A percentile compares a stretch with the other conserved stretches of the same genome.
phyloP scores from a whole-genome alignment of 2,113 vertebrate genomes.

The Lutjanus erythropterus region DNA sequence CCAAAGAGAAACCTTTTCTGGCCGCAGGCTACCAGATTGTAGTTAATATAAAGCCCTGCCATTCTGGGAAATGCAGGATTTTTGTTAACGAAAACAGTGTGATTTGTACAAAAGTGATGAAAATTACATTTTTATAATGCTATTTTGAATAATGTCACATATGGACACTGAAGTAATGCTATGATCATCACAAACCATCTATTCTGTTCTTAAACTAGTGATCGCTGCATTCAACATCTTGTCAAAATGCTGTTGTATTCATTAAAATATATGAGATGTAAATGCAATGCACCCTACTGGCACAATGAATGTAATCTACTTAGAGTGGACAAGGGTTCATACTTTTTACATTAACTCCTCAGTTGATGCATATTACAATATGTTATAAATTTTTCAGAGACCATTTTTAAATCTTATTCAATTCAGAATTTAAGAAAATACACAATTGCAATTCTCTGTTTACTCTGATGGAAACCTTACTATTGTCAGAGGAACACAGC shows the following conservation, averaged over 20 bases:
- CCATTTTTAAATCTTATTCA: not conserved
- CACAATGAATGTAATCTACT: not conserved
- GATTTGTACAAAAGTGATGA: too few relatives aligned
- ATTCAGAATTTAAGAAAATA: not conserved
- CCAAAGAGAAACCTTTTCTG: too few relatives aligned
- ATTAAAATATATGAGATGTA: not conserved
- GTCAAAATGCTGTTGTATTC: not conserved
- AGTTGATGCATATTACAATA: not conserved
- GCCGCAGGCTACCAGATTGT: too few relatives aligned
- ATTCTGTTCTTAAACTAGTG: not conserved
- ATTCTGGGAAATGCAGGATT: too few relatives aligned
- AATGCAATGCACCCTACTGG: not conserved
- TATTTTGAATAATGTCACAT: too few relatives aligned
- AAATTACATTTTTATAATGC: too few relatives aligned
- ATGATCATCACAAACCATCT: too few relatives aligned
- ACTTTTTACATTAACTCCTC: too few relatives aligned
- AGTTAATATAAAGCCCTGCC: too few relatives aligned
- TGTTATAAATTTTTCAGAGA: not conserved
- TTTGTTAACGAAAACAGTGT: too few relatives aligned
- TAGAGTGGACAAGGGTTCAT: too few relatives aligned
- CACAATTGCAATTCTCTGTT: not conserved
- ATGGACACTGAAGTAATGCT: not conserved
- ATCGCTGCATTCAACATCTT: not conserved
- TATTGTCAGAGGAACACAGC: slow-evolving; percentile 12
- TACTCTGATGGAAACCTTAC: not conserved